Evolutionary conservation across 1,140 invertebrate genomes (phyloP).

Genomic region (Tetraneura akinire): DNA sequence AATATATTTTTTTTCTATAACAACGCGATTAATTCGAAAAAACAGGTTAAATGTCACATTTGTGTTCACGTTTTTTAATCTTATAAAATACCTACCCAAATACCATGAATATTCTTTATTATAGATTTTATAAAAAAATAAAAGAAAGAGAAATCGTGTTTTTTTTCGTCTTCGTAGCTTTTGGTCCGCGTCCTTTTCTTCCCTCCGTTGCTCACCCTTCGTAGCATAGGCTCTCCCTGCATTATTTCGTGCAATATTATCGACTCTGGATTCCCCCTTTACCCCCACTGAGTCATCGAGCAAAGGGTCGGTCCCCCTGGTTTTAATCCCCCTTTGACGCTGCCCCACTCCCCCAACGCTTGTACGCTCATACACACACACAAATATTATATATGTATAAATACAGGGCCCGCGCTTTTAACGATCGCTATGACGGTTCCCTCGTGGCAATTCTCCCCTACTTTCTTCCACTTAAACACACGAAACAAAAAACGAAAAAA

Average conservation of each 20-base stretch:
- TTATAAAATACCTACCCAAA: neutral
- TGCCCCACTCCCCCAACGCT: constrained; percentile 12
- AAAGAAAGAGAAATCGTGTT: neutral
- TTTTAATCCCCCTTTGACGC: constrained; percentile 49
- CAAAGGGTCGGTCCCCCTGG: constrained; percentile 47
- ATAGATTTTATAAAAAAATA: neutral
- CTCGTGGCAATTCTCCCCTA: constrained; percentile 27
- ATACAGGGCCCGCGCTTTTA: constrained; percentile 17
- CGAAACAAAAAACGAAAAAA: constrained; percentile 18
- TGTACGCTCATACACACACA: neutral
- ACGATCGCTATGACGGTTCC: constrained; percentile 41
- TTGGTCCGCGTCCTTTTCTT: constrained; percentile 23
- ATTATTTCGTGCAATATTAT: constrained; percentile 39
- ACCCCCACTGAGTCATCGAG: constrained; percentile 50
- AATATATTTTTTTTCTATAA: neutral
- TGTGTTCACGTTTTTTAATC: neutral
- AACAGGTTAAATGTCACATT: neutral
- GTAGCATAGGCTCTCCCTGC: constrained; percentile 23
- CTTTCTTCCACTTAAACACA: neutral
- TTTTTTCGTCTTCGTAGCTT: constrained; percentile 6
- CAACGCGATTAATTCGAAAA: neutral
- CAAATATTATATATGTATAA: neutral
- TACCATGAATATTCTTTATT: neutral
- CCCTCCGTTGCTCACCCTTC: constrained; percentile 26
- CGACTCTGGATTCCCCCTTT: constrained; percentile 43